A percentile compares a stretch with the other conserved stretches of the same genome.
Evolutionary conservation across 1,140 invertebrate genomes (phyloP).

Genomic region (Delia radicum): DNA sequence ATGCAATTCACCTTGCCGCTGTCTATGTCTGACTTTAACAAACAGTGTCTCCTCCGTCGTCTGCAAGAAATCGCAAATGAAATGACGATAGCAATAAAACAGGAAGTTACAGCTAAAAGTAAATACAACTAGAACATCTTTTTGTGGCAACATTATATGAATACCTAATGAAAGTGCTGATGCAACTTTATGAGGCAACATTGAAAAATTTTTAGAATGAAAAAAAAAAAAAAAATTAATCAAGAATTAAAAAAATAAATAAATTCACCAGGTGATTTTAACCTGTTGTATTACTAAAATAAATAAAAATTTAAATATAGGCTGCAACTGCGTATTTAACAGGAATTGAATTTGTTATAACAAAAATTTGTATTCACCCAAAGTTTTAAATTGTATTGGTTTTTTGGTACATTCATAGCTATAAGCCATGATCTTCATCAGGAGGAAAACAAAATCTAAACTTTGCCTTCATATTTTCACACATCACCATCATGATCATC

Average conservation of each 20-base stretch:
- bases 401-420: background rate
- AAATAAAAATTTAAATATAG: background rate
- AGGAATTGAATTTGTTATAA: background rate
- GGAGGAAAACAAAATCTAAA: background rate
- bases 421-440: background rate
- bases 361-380: background rate
- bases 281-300: slow-evolving; percentile 14
- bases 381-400: background rate
- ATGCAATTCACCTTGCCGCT: slow-evolving; percentile 23
- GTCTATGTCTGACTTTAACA: no score
- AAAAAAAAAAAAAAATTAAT: background rate
- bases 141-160: background rate
- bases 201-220: background rate
- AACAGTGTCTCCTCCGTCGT: no score
- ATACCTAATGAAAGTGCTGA: background rate
- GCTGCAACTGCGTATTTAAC: background rate
- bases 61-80: background rate
- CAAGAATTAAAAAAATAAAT: background rate
- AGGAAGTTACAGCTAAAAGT: background rate
- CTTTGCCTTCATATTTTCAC: background rate
- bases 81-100: background rate
- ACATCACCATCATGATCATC: background rate
- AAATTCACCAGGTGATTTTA: slow-evolving; percentile 9
- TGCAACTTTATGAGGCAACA: background rate
- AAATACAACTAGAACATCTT: background rate